phyloP scores from a whole-genome alignment of 2,113 vertebrate species.

The Lampris megalopsis region DNA sequence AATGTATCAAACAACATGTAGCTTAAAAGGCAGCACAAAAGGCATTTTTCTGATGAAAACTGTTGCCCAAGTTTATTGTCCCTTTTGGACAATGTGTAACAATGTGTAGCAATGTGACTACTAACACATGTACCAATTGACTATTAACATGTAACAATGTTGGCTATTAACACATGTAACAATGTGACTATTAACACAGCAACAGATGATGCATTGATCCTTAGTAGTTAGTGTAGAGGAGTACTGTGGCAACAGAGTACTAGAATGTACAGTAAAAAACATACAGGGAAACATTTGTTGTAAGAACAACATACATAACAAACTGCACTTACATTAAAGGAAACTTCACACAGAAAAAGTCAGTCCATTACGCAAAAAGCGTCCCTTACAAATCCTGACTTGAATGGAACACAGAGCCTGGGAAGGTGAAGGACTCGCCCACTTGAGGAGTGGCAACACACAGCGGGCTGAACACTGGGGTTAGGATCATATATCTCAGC shows the following conservation, averaged over 20 bases:
- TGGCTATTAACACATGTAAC: no score
- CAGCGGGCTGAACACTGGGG: constrained; percentile 52
- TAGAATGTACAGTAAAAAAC: background rate
- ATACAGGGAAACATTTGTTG: background rate
- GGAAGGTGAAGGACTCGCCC: constrained; percentile 27
- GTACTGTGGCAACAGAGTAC: no score
- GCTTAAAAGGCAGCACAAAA: background rate
- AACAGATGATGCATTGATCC: no score
- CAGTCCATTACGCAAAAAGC: constrained; percentile 29
- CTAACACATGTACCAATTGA: no score
- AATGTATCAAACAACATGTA: no score
- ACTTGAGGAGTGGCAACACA: constrained; percentile 66
- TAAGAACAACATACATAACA: background rate
- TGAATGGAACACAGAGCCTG: constrained; percentile 13
- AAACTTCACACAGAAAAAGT: constrained; percentile 15
- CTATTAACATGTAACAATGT: no score
- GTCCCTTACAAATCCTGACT: constrained; percentile 16
- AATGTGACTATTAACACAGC: no score
- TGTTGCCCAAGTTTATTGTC: no score
- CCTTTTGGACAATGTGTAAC: no score
- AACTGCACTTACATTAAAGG: constrained; percentile 52
- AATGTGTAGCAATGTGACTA: no score
- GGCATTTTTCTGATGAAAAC: background rate
- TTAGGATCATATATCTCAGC: constrained; percentile 62
- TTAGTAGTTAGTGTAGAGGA: no score